phyloP scores from a whole-genome alignment of 2,797 vertebrate genomes.

The Sebastiscus albofasciatus region DNA sequence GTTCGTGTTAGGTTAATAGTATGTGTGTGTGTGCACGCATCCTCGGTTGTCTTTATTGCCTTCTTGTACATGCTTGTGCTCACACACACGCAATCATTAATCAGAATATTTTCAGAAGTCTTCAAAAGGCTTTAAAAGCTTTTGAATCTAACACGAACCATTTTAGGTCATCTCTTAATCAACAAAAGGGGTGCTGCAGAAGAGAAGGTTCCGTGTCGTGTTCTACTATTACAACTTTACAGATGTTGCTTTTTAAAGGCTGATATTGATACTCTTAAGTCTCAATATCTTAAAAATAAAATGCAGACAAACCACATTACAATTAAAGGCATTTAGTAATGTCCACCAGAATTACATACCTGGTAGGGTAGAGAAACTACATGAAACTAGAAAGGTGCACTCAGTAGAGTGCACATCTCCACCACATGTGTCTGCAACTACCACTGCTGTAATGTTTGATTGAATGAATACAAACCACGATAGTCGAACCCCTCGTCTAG shows the following conservation, averaged over 20 bases:
- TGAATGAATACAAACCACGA: neutral
- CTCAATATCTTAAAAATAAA: neutral
- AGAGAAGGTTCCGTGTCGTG: neutral
- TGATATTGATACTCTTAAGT: neutral
- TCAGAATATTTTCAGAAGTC: conserved; percentile 29
- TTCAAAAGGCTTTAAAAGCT: conserved; percentile 31
- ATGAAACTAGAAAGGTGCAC: too few species aligned
- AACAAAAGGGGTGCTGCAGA: neutral
- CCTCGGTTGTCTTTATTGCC: conserved; percentile 35
- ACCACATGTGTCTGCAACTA: neutral
- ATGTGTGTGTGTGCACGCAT: conserved; percentile 21
- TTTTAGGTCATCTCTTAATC: neutral
- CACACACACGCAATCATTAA: conserved; percentile 31
- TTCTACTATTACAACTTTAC: neutral
- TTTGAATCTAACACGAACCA: neutral
- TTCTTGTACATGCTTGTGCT: conserved; percentile 48
- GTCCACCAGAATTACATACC: too few species aligned
- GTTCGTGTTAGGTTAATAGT: conserved; percentile 50
- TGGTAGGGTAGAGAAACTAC: too few species aligned
- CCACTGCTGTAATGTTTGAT: neutral
- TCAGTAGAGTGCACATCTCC: too few species aligned
- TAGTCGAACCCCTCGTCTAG: too few species aligned
- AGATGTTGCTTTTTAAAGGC: neutral
- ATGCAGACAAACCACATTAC: too few species aligned
- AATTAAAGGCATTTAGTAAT: too few species aligned